Percentiles rank a stretch among this genome's conserved stretches.
phyloP scores from a whole-genome alignment of 2,797 vertebrate genomes.

The Semaprochilodus insignis region DNA sequence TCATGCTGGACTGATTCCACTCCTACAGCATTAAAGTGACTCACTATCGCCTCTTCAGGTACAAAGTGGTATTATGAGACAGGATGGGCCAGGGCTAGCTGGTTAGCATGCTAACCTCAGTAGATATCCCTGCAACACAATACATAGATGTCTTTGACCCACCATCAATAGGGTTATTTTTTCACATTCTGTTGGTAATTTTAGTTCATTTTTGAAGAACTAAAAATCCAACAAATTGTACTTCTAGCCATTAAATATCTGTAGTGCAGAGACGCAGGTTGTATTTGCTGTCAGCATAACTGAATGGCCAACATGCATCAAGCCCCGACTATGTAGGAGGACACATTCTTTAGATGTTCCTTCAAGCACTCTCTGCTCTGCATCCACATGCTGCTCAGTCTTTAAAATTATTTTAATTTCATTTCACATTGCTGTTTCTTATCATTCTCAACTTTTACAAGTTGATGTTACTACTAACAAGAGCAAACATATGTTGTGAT shows the following conservation, averaged over 20 bases:
- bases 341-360: neutral
- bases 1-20: too few species aligned
- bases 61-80: too few species aligned
- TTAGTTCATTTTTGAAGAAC: too few species aligned
- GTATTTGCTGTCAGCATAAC: neutral
- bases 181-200: too few species aligned
- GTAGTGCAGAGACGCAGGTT: neutral
- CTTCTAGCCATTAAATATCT: neutral
- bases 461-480: neutral
- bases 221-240: too few species aligned
- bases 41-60: too few species aligned
- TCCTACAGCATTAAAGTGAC: too few species aligned
- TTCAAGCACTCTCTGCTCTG: neutral
- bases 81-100: too few species aligned
- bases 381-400: neutral
- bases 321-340: neutral
- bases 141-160: too few species aligned
- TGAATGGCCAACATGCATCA: neutral
- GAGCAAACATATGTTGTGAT: neutral
- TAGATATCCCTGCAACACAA: too few species aligned
- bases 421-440: neutral
- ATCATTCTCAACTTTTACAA: neutral
- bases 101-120: too few species aligned
- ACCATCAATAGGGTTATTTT: too few species aligned
- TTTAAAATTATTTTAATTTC: neutral